Base-by-base conservation (phyloP, 2,797 vertebrate genomes). In the Triplophysa bombifrons region DNA sequence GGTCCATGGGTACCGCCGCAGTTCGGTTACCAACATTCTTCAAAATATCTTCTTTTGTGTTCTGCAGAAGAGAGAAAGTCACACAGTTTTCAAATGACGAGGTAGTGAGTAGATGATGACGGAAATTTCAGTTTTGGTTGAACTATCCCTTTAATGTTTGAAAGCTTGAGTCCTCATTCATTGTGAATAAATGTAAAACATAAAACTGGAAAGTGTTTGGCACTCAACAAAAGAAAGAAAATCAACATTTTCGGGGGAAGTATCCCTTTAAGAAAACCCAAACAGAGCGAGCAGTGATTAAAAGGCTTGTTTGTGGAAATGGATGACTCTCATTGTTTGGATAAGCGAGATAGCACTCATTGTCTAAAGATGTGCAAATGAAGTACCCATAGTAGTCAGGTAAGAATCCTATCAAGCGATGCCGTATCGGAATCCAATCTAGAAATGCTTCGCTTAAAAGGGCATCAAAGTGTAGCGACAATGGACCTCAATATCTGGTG, bases 381-480 rank as follows among this genome's bases (percentile, higher is more conserved):
- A 75, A 66, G 61, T 53, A 76, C 53, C 65, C 11, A 69, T 68
- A 50, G 19, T 19, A 56, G 34, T 10, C 25, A 67, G 46, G 22
- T 38, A 68, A 60, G 25, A 6, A 60, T 14, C 12, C 3, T 8
- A 53, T 9, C 6, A 9, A n/a, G n/a, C 12, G 2, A 30, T 61
- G 2, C 13, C 30, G 25, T 27, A 56, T 53, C 30, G 50, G 53
- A 38, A 44, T 17, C 53, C 66, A 38, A 53, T 22, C 55, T 46
- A 27, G 46, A 46, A 58, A 69, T 12, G 56, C 67, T 67, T 34
- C 48, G 50, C 13, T 34, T 41, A 44, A 63, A 63, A 30, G 27
- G 55, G 6, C 63, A 22, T 76, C 61, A 72, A 81, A 78, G 70
- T 46, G 30, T 10, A n/a, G 30, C 50, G 53, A 78, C 74, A 83